Percentiles rank a stretch among this genome's conserved stretches.
phyloP scores from a whole-genome alignment of 2,888 invertebrate species.

The Thecocarcelia acutangulata region DNA sequence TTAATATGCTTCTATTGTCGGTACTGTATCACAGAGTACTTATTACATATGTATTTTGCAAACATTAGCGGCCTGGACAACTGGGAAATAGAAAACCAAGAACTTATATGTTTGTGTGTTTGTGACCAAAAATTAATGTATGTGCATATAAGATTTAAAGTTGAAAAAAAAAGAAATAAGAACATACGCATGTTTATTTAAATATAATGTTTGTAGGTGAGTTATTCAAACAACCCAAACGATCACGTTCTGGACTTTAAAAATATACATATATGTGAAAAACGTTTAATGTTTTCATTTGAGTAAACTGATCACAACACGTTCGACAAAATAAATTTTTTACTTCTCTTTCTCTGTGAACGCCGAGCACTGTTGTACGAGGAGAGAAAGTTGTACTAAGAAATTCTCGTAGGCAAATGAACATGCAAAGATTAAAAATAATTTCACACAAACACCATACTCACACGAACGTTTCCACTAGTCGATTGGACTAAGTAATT shows the following conservation, averaged over 20 bases:
- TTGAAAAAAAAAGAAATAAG: too few species aligned
- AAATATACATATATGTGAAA: neutral
- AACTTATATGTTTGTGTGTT: too few species aligned
- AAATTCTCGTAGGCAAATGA: conserved; percentile 25
- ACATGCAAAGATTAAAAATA: conserved; percentile 24
- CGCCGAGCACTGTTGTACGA: neutral
- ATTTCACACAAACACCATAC: conserved; percentile 6
- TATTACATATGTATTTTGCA: too few species aligned
- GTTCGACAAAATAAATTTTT: neutral
- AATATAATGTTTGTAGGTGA: too few species aligned
- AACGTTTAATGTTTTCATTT: neutral
- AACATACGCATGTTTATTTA: too few species aligned
- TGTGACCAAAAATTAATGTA: too few species aligned
- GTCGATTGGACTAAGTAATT: conserved; percentile 21
- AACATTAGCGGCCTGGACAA: too few species aligned
- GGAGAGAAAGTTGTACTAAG: conserved; percentile 6
- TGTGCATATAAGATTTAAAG: too few species aligned
- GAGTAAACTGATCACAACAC: neutral
- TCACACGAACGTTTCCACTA: conserved; percentile 25
- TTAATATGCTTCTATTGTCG: too few species aligned
- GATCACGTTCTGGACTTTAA: conserved; percentile 16
- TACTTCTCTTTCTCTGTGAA: neutral
- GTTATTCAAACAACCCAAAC: too few species aligned
- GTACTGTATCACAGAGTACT: too few species aligned
- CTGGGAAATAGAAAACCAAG: too few species aligned